Base-by-base conservation (phyloP, 2,888 invertebrate genomes). In the Pemphredon lugubris region DNA sequence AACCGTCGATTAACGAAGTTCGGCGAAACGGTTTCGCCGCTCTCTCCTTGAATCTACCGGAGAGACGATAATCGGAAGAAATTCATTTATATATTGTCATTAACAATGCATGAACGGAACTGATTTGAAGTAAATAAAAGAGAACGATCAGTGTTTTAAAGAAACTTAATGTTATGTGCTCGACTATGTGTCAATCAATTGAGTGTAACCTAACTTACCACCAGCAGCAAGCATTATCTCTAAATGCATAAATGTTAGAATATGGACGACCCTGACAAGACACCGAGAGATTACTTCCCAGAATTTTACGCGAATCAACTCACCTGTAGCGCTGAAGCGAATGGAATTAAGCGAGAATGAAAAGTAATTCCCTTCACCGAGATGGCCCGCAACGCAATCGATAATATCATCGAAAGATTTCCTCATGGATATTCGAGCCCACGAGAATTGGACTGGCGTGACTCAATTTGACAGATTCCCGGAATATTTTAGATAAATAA, bases 211-310 rank as follows among this genome's bases (percentile, higher is more conserved):
- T 37, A 55, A 20, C 40, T 45, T 13, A 70, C 23, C 37, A 66
- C 26, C 20, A 34, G n/a, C n/a, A 34, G 61, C 73, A 78, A 83
- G 82, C 82, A 82, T 82, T 82, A 82, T 71, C 83, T 82, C 76
- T 82, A 79, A 81, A 82, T 73, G 47, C 53, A 21, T 59, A 40
- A 48, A 50, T 61, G 20, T 73, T 66, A 42, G 32, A 34, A 55
- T 37, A 11, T 51, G 54, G 64, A 60, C 23, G 53, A 37, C 60
- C 64, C 64, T 54, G 73, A 61, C 34, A 16, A 42, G 39, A 39
- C n/a, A 5, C n/a, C 5, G 7, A 1, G 39, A 1, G 11, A 4
- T n/a, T n/a, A n/a, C n/a, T n/a, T n/a, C n/a, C n/a, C n/a, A n/a
- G n/a, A n/a, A n/a, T n/a, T n/a, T n/a, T n/a, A n/a, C n/a, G n/a